These are phyloP conservation scores for Gonioctena quinquepunctata DNA, from an alignment of 1,140 invertebrate genomes.

Conservation along the genomic window DNA sequence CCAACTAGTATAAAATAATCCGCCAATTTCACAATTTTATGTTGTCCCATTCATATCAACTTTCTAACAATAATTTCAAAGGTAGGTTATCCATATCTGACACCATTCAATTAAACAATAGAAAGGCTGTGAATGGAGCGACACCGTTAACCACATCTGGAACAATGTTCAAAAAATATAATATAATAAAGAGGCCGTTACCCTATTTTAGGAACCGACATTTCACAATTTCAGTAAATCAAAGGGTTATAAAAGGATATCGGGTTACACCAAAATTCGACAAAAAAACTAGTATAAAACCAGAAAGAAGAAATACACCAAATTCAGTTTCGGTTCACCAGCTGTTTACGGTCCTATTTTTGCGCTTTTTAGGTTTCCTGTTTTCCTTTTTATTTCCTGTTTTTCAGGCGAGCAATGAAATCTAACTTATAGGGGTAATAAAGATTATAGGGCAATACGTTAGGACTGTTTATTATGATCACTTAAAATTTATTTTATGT, in stretches of 20 bases:
- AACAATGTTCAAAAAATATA: not conserved
- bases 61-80: not conserved
- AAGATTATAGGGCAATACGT: not conserved
- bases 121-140: not conserved
- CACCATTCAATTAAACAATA: not conserved
- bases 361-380: constrained; percentile 6
- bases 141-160: not conserved
- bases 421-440: constrained; percentile 6
- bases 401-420: not conserved
- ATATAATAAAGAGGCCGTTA: not conserved
- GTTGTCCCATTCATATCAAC: not conserved
- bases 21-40: no score
- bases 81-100: not conserved
- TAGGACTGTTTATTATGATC: not conserved
- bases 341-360: constrained; percentile 1
- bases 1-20: no score
- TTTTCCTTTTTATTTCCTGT: not conserved
- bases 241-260: not conserved
- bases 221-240: not conserved
- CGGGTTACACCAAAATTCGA: not conserved
- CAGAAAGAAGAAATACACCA: not conserved
- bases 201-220: not conserved
- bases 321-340: not conserved
- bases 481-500: not conserved
- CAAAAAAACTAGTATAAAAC: not conserved